Evolutionary conservation across 2,888 invertebrate species (phyloP).

Genomic region (Lordiphosa fenestrarum): DNA sequence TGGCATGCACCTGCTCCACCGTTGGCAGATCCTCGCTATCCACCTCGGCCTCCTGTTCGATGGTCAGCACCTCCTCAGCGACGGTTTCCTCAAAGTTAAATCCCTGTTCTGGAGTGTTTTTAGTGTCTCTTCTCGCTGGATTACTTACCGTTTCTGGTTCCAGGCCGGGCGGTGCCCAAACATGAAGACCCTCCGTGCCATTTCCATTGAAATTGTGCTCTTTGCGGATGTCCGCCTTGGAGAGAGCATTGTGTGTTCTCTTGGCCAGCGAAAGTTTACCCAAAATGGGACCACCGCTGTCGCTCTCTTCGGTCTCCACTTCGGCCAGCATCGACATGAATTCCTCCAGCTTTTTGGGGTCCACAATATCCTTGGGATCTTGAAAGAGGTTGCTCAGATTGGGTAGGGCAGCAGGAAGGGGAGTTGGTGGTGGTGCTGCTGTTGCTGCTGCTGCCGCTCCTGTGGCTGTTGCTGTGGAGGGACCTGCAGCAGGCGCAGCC

Average conservation of each 20-base stretch:
- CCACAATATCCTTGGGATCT: slow-evolving; percentile 79
- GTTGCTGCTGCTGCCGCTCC: not conserved
- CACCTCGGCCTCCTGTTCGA: slow-evolving; percentile 75
- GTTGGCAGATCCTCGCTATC: slow-evolving; percentile 78
- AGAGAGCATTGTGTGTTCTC: slow-evolving; percentile 84
- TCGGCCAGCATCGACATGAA: slow-evolving; percentile 79
- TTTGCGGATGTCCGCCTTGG: slow-evolving; percentile 69
- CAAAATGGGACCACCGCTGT: slow-evolving; percentile 83
- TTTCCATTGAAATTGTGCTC: slow-evolving; percentile 42
- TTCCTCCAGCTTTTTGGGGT: slow-evolving; percentile 78
- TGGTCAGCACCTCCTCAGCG: slow-evolving; percentile 70
- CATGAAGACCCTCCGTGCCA: slow-evolving; percentile 45
- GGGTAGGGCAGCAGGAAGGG: slow-evolving; percentile 29
- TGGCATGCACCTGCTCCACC: slow-evolving; percentile 78
- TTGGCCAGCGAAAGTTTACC: slow-evolving; percentile 85
- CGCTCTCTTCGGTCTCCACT: slow-evolving; percentile 80
- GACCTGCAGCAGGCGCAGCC: slow-evolving; percentile 4
- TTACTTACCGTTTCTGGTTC: slow-evolving; percentile 54
- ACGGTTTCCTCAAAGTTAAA: slow-evolving; percentile 74
- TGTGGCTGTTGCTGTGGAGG: slow-evolving; percentile 4
- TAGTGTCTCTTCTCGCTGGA: no score
- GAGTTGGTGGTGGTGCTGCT: slow-evolving; percentile 1
- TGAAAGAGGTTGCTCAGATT: slow-evolving; percentile 76
- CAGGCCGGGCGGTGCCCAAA: slow-evolving; percentile 63
- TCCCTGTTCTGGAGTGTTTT: slow-evolving; percentile 30